phyloP scores from a whole-genome alignment of 2,113 vertebrate genomes.

The Microtus montanus region DNA sequence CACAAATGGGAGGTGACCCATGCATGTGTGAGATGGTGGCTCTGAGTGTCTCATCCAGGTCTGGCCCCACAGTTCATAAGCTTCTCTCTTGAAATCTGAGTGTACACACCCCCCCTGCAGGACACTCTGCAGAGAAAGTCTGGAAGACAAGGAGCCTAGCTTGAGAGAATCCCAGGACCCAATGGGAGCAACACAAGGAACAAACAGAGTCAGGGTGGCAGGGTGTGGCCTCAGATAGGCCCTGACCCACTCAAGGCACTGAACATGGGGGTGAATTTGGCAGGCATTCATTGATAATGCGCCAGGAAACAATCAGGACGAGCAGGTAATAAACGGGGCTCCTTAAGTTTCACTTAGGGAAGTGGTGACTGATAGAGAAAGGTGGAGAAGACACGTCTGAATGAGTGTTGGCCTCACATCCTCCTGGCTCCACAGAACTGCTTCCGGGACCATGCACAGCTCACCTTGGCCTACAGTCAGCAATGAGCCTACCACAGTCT shows the following conservation, averaged over 20 bases:
- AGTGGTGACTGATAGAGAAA: neutral
- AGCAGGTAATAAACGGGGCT: neutral
- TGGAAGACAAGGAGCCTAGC: neutral
- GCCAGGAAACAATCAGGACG: neutral
- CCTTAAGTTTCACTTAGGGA: neutral
- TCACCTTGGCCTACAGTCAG: neutral
- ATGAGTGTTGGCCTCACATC: neutral
- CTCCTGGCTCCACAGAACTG: neutral
- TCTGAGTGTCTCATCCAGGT: neutral
- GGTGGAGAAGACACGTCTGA: neutral
- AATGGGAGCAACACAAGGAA: neutral
- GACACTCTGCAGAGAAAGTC: neutral
- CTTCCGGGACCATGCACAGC: too few species aligned
- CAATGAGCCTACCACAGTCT: too few species aligned
- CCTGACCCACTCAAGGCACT: neutral
- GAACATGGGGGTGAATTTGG: neutral
- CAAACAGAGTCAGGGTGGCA: neutral
- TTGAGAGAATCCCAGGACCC: neutral
- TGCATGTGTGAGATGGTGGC: accelerated
- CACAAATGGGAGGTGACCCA: neutral
- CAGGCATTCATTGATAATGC: neutral
- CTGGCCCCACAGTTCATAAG: neutral
- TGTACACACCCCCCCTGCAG: neutral
- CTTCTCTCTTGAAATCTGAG: neutral
- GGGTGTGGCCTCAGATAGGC: neutral